Evolutionary conservation across 1,140 invertebrate genomes (phyloP), one percentile per base, ranked within the genome.

Genomic region (Drosophila nebulosa): DNA sequence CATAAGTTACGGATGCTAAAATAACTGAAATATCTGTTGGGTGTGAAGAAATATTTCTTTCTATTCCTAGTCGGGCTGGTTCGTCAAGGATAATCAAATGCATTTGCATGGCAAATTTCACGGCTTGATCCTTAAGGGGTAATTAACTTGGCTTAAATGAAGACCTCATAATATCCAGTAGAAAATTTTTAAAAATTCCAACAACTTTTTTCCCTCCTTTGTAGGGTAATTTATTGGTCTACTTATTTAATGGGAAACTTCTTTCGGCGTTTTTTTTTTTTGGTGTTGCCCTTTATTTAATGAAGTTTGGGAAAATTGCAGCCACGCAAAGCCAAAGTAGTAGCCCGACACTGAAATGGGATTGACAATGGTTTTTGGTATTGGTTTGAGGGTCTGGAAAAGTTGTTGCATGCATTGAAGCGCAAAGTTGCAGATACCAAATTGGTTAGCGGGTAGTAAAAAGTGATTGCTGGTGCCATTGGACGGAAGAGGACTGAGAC

Each of bases 391-490:
- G 35, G 72, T 64, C 46, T 67, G 32, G 62, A 46, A 50, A 69
- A 56, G 65, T 80, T 86, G 81, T 79, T 78, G 81, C 78, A 89
- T 89, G 86, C 86, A 89, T 86, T 89, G 69, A 83, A 89, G 86
- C 86, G 86, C 75, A 89, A 89, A 89, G 72, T 89, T 80, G 78
- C 78, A 89, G 86, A 88, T 88, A 88, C 83, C 83, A 88, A 88
- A 86, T 86, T 88, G 81, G 83, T 85, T 85, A 78, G 81, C 78
- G 80, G 84, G 69, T 85, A 67, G 80, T 78, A 81, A 86, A 80
- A 85, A 74, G 65, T 85, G 81, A 80, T 85, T 86, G 78, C 62
- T 65, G 59, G 61, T 18, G 16, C 22, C n/a, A 10, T 32, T 18
- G 27, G 7, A 10, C 16, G 0, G n/a, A n/a, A n/a, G n/a, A n/a